These are phyloP conservation scores for Apus apus DNA, from an alignment of 2,113 vertebrate genomes.

Conservation along the genomic window DNA sequence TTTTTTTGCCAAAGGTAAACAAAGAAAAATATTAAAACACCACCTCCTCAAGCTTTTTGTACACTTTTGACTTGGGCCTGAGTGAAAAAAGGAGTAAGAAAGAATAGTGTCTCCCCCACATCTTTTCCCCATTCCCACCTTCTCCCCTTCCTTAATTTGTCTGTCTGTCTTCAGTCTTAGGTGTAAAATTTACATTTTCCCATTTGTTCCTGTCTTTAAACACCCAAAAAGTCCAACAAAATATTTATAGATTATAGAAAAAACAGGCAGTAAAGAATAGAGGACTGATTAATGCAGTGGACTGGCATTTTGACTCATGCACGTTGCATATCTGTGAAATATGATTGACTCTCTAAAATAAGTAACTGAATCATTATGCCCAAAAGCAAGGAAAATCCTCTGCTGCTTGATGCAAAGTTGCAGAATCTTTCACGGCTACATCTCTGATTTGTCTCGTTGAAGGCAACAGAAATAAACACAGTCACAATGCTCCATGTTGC, in stretches of 20 bases:
- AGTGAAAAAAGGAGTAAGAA: no score
- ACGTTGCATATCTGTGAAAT: neutral
- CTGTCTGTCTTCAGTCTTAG: neutral
- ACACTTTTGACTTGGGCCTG: no score
- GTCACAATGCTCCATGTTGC: neutral
- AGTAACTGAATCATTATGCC: neutral
- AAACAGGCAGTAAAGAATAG: neutral
- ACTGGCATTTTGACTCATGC: neutral
- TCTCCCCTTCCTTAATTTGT: neutral
- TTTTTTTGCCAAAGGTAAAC: no score
- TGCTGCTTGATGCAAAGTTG: neutral
- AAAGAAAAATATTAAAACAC: no score
- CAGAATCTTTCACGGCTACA: neutral
- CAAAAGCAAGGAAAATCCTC: neutral
- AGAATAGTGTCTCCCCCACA: no score
- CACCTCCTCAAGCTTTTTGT: no score
- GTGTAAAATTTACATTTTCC: neutral
- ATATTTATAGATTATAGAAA: neutral
- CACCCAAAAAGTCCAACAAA: neutral
- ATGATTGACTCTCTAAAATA: neutral
- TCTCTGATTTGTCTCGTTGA: neutral
- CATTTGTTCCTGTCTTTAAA: neutral
- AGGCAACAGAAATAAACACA: neutral
- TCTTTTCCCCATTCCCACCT: no score
- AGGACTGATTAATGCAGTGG: neutral